Base-by-base conservation (phyloP, 1,140 invertebrate species). In the Pachypeltis micranthus region DNA sequence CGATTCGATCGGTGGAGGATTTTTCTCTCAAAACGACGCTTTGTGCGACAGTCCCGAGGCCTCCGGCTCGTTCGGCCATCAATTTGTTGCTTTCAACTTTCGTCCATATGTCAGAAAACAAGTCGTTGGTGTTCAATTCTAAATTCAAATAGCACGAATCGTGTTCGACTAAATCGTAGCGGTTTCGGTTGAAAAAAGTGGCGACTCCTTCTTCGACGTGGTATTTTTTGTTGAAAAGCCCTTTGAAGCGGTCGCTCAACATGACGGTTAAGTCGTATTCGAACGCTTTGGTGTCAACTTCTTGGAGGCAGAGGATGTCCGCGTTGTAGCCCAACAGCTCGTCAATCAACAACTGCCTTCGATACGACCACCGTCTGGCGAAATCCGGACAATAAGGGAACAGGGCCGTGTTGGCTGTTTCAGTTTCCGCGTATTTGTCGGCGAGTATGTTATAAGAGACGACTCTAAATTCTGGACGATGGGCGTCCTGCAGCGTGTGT, bases 241-340 rank as follows among this genome's bases (percentile, higher is more conserved):
- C 83, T 59, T 80, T 73, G 59, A 83, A 81, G 2, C 81, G 78
- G 7, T 80, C 64, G 4, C 69, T 63, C 0, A 96, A 74, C 21
- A 84, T 73, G 12, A 83, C 82, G 31, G 74, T 66, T n/a, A 94
- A 76, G 71, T 89, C 85, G 67, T 81, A 72, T 19, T 85, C 72
- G 72, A 86, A 95, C 25, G 93, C 76, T 76, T 87, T 90, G 12
- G 68, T 71, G 73, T 96, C 93, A 0, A 95, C 89, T 81, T 97
- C 93, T 84, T 97, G 93, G 14, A 97, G 75, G 70, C 92, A 96
- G 34, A 94, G 79, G 51, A 96, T 77, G 75, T 97, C 93, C 28
- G 83, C 82, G 77, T 95, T 89, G 69, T 93, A 96, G 19, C 90
- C 88, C 70, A 82, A 68, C 31, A 95, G 73, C 78, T 96, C 92